phyloP scores from a whole-genome alignment of 2,797 vertebrate species.

The Anas georgica region DNA sequence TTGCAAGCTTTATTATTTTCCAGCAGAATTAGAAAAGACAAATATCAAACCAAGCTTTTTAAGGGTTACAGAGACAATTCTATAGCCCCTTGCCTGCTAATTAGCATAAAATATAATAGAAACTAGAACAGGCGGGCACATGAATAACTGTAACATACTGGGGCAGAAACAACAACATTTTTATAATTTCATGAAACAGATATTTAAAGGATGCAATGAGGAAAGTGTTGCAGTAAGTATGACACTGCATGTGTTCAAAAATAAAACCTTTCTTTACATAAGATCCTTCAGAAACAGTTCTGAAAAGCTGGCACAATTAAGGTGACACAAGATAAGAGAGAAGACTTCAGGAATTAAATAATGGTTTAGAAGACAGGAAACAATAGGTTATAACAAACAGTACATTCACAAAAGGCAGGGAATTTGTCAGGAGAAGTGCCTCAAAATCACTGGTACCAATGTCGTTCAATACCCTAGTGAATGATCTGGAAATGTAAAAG shows the following conservation, averaged over 20 bases:
- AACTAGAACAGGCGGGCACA: conserved; percentile 9
- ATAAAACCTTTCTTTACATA: neutral
- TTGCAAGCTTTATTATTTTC: conserved; percentile 35
- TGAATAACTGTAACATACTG: conserved; percentile 3
- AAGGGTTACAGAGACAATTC: neutral
- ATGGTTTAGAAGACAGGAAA: neutral
- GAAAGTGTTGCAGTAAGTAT: neutral
- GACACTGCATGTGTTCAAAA: neutral
- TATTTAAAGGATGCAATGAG: neutral
- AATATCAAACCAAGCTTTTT: conserved; percentile 22
- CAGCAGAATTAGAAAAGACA: conserved; percentile 35
- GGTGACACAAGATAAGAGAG: neutral
- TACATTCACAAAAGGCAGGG: neutral
- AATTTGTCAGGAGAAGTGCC: neutral
- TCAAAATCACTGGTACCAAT: neutral
- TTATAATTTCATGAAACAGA: neutral
- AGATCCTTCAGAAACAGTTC: neutral
- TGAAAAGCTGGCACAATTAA: neutral
- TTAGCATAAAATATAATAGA: conserved; percentile 67
- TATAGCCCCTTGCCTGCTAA: conserved; percentile 20
- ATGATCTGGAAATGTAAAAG: neutral
- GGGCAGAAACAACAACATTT: conserved; percentile 3
- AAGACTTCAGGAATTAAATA: neutral
- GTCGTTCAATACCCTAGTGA: neutral
- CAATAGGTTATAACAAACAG: neutral